Conservation (phyloP, 2,797 vertebrate species). For the Anas acuta region DNA sequence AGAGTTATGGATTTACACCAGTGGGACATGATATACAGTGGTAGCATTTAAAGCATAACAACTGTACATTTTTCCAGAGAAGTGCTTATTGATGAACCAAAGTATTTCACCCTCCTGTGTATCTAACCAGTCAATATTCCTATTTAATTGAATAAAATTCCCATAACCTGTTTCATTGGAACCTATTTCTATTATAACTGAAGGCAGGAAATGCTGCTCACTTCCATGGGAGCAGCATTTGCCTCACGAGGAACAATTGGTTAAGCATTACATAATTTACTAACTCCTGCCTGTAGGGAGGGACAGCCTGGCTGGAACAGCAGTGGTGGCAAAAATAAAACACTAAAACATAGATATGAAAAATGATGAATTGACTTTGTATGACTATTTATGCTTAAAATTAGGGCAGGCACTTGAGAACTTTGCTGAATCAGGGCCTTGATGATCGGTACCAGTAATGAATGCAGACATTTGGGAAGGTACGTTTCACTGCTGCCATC, state of each 20-base stretch:
- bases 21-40: background rate
- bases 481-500: conserved; percentile 33
- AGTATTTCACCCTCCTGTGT: background rate
- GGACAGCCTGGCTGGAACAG: conserved; percentile 16
- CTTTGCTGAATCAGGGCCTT: conserved; percentile 46
- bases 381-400: conserved; percentile 41
- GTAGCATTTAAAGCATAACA: background rate
- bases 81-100: conserved; percentile 16
- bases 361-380: conserved; percentile 31
- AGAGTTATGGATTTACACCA: background rate
- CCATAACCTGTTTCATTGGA: conserved; percentile 19
- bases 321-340: background rate
- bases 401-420: conserved; percentile 6
- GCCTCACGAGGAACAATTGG: background rate
- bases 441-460: conserved; percentile 12
- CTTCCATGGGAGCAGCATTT: conserved; percentile 7
- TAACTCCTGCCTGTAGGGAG: background rate
- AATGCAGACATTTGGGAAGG: conserved; percentile 42
- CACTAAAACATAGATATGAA: background rate
- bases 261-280: conserved; percentile 25
- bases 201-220: background rate
- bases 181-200: background rate
- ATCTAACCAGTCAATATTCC: conserved; percentile 10
- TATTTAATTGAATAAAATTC: conserved; percentile 17
- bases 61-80: conserved; percentile 18